Percentiles rank a stretch among this genome's conserved stretches.
Evolutionary conservation across 2,797 vertebrate species (phyloP).

Genomic region (Tapirus indicus): DNA sequence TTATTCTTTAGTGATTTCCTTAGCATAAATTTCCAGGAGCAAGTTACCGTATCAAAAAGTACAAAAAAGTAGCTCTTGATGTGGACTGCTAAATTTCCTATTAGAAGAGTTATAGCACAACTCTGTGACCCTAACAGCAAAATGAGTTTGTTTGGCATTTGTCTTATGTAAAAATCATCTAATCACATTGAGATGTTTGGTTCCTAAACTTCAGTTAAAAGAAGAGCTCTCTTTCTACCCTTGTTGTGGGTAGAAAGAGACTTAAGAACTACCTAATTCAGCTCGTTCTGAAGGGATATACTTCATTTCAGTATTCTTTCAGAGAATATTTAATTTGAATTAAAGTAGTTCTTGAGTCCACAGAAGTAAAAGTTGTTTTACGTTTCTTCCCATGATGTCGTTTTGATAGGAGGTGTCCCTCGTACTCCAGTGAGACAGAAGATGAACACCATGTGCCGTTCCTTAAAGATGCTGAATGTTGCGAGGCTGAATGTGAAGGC

Average conservation of each 20-base stretch:
- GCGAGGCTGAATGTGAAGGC: constrained; percentile 97
- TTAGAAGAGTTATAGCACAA: not conserved
- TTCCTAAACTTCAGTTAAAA: not conserved
- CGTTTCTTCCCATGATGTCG: constrained; percentile 1
- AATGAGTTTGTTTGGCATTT: not conserved
- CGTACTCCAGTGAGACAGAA: constrained; percentile 97
- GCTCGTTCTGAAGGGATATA: not conserved
- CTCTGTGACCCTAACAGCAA: not conserved
- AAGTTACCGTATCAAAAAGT: not conserved
- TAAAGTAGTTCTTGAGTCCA: not conserved
- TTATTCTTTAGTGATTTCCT: constrained; percentile 18
- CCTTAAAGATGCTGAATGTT: constrained; percentile 97
- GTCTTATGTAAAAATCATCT: not conserved
- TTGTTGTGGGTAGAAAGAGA: not conserved
- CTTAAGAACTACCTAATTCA: not conserved
- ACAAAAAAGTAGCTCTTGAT: not conserved
- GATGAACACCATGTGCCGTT: constrained; percentile 98
- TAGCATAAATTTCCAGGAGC: not conserved
- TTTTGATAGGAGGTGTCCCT: constrained; percentile 91
- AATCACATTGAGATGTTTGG: not conserved
- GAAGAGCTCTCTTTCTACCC: not conserved
- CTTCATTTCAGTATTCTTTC: not conserved
- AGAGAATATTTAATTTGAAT: not conserved
- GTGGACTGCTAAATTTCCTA: not conserved
- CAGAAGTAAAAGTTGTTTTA: not conserved